phyloP scores from a whole-genome alignment of 1,140 invertebrate genomes.

The Dreissena rostriformis region DNA sequence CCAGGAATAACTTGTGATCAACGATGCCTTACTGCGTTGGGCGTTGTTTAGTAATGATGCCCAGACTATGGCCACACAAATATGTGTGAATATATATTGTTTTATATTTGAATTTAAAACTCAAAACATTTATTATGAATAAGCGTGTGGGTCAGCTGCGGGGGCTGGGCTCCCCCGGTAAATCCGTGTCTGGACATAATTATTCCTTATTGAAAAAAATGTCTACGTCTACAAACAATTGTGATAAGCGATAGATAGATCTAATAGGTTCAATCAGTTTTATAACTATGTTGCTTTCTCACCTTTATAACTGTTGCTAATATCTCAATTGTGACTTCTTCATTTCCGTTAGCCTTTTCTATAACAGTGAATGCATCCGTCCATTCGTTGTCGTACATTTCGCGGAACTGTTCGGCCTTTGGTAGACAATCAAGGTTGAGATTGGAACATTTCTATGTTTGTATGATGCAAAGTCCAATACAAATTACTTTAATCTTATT shows the following conservation, averaged over 20 bases:
- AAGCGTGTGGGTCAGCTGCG: background rate
- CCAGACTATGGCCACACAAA: too few species aligned
- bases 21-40: too few species aligned
- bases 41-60: too few species aligned
- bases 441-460: too few species aligned
- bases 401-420: constrained; percentile 34
- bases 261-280: background rate
- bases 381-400: constrained; percentile 57
- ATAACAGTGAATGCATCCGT: constrained; percentile 37
- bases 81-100: too few species aligned
- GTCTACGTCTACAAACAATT: background rate
- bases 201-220: background rate
- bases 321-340: constrained; percentile 26
- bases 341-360: constrained; percentile 10
- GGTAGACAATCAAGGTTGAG: too few species aligned
- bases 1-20: too few species aligned
- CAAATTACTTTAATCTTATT: too few species aligned
- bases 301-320: constrained; percentile 32
- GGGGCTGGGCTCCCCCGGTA: background rate
- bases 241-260: background rate
- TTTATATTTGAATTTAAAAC: too few species aligned
- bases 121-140: background rate
- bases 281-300: background rate
- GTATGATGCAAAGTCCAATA: too few species aligned
- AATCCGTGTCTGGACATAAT: background rate